A percentile compares a stretch with the other conserved stretches of the same genome.
Conservation (phyloP, 1,140 invertebrate genomes). For the Aphelenchoides avenae region DNA sequence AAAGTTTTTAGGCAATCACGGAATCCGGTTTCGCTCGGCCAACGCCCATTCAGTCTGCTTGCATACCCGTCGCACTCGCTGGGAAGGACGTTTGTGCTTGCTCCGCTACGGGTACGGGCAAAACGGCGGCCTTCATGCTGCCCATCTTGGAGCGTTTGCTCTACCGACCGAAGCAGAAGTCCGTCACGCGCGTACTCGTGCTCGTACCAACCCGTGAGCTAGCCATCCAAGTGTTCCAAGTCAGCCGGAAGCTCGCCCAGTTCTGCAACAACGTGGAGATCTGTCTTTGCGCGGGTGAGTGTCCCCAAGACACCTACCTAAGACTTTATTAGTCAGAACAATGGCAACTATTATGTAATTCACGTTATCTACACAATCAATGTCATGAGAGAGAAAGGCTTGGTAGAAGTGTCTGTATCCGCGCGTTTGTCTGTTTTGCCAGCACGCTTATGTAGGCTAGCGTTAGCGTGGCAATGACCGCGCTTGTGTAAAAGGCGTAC, state of each 20-base stretch:
- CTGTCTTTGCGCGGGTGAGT: constrained; percentile 62
- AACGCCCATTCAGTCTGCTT: constrained; percentile 90
- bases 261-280: constrained; percentile 70
- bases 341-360: constrained; percentile 7
- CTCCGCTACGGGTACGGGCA: constrained; percentile 92
- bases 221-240: constrained; percentile 67
- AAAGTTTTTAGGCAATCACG: constrained; percentile 71
- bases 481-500: constrained; percentile 56
- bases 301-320: too few relatives aligned
- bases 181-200: constrained; percentile 79
- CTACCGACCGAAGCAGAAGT: constrained; percentile 67
- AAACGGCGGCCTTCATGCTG: constrained; percentile 96
- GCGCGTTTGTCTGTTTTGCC: constrained; percentile 57
- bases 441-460: constrained; percentile 51
- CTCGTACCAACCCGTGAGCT: constrained; percentile 93
- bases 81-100: constrained; percentile 88
- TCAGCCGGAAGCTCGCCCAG: constrained; percentile 78
- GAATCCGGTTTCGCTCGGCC: constrained; percentile 82
- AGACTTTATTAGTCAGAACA: too few relatives aligned
- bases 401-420: constrained; percentile 44
- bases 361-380: neutral
- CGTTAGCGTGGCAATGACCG: constrained; percentile 36
- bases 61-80: constrained; percentile 84
- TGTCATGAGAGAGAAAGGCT: constrained; percentile 18
- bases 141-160: constrained; percentile 88